Conservation (phyloP, 2,797 vertebrate genomes). For the Myiotriccus ornatus region DNA sequence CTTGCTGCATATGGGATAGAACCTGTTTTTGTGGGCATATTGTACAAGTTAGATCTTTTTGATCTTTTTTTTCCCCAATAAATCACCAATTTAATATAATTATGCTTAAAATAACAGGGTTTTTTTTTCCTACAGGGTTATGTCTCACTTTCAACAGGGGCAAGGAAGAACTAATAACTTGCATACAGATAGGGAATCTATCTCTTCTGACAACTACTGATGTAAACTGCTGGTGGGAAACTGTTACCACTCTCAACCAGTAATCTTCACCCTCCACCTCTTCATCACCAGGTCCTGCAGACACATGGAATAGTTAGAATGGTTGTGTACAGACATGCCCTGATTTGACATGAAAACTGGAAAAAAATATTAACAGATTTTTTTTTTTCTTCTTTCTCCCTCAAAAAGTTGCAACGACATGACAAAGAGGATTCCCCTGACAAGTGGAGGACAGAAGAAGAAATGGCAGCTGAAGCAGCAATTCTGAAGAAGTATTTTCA, state of each 20-base stretch:
- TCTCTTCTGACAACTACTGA: not conserved
- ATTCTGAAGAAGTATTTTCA: conserved; percentile 76
- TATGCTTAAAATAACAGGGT: not conserved
- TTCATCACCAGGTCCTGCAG: not conserved
- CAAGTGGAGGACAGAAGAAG: conserved; percentile 84
- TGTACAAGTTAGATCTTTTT: not conserved
- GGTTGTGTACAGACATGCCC: not conserved
- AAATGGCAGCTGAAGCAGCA: conserved; percentile 84
- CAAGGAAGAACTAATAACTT: not conserved
- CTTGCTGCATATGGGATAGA: not conserved
- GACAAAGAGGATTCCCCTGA: conserved; percentile 76
- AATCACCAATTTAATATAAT: not conserved
- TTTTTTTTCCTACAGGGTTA: not conserved
- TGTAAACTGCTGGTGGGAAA: not conserved
- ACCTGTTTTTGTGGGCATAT: not conserved
- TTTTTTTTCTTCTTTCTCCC: not conserved
- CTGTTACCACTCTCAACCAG: not conserved
- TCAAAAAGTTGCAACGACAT: conserved; percentile 81
- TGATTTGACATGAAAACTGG: not conserved
- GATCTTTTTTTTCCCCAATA: not conserved
- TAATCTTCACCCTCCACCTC: not conserved
- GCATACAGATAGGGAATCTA: not conserved
- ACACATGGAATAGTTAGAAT: not conserved
- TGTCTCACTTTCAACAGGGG: not conserved
- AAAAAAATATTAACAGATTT: not conserved